Base-by-base conservation (phyloP, 2,888 invertebrate genomes). In the Notodonta dromedarius region DNA sequence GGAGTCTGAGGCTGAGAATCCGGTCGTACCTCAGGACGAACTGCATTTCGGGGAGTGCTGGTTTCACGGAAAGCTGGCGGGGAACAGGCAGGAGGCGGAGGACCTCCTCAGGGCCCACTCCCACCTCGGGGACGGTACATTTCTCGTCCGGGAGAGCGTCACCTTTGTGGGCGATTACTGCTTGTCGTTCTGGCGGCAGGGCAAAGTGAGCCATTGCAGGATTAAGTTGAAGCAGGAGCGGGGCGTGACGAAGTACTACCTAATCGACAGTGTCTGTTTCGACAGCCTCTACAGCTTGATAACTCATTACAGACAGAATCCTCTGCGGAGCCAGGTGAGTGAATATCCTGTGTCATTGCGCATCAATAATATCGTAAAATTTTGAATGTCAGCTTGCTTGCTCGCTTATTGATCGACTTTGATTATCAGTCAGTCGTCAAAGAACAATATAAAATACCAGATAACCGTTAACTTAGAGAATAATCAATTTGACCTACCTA, bases 141-240 rank as follows among this genome's bases (percentile, higher is more conserved):
- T 98, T 85, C 94, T 98, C 40, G 99, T 99, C 0, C 94, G 99
- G 42, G 98, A 98, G 75, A 98, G 98, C 83, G 98, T 98, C 39
- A 99, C 98, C 0, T 99, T 99, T 89, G 98, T 98, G 0, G 99
- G 99, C 0, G 99, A 99, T 87, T 99, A 98, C 84, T 98, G 98
- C 67, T 91, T 99, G 39, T 99, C 98, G 0, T 99, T 99, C 90
- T 98, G 98, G 98, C 95, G 98, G 13, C 96, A 96, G 76, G 97
- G 97, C 52, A 96, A 96, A 80, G 98, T 98, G 0, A 98, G 98
- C 87, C 99, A 99, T 85, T 98, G 98, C 84, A 95, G 98, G 55
- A 99, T 99, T 64, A 96, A 97, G 82, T 94, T 98, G 58, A 97
- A 97, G 79, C 98, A 98, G 82, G 98, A 98, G 67, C 95, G 96